Base-by-base conservation (phyloP, 2,113 vertebrate species). In the Otolemur garnettii region DNA sequence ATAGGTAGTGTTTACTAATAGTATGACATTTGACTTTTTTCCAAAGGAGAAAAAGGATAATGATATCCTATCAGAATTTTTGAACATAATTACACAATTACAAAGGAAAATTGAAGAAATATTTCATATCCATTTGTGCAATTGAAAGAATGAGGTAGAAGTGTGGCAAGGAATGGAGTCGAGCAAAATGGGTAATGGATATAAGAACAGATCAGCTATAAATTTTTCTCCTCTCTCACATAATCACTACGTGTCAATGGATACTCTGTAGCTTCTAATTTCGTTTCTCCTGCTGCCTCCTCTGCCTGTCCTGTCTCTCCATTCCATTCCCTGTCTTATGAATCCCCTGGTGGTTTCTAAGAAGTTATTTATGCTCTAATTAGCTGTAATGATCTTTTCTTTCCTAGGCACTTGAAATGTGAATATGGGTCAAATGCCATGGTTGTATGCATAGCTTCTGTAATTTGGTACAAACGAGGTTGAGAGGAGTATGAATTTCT, bases 71-170 rank as follows among this genome's bases (percentile, higher is more conserved):
- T 10, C 84, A 62, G 38, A 79, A 95, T 60, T 55, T 92, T 83
- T 35, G 79, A 83, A 19, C 5, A 12, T 66, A 35, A 5, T 80
- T 64, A 88, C 4, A 71, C 11, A 79, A 12, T 50, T n/a, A 87
- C 60, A 72, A 85, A 53, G 9, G 74, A 15, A 71, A 93, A 93
- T 12, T 96, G 64, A 93, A 71, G 7, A 92, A 80, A 50, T 66
- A 78, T 57, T 64, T 87, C 77, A 66, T 72, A 91, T 38, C 17
- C 64, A 24, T 83, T 59, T 69, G 42, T 30, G 30, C 2, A 87
- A 57, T 83, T 93, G 22, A 69, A 75, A 30, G 33, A 72, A 89
- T 75, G 42, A 50, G 19, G 22, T 64, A 35, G n/a, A 82, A 90
- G 9, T 35, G 8, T 33, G 7, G 3, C 66, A 62, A 82, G 84